phyloP scores from a whole-genome alignment of 2,888 invertebrate genomes.

The Phyllotreta striolata region DNA sequence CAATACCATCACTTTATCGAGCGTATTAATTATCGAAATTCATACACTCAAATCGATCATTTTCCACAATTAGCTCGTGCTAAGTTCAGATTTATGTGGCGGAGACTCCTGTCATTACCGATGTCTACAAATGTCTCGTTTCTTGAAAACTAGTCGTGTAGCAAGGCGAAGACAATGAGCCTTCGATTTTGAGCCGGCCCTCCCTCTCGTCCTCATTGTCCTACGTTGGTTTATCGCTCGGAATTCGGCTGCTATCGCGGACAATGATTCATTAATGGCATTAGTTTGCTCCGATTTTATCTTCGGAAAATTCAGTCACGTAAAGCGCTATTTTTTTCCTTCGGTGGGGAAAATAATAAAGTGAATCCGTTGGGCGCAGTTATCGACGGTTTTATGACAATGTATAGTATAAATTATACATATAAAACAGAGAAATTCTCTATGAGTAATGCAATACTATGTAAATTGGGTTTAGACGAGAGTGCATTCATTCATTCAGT shows the following conservation, averaged over 20 bases:
- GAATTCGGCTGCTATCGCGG: slow-evolving; percentile 18
- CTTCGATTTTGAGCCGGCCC: slow-evolving; percentile 5
- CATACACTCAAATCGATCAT: neutral
- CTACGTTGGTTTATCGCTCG: slow-evolving; percentile 14
- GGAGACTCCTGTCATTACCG: neutral
- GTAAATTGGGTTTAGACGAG: slow-evolving; percentile 9
- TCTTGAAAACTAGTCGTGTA: neutral
- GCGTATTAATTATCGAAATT: too few relatives aligned
- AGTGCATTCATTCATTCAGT: slow-evolving; percentile 6
- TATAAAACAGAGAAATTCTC: too few relatives aligned
- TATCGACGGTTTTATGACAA: slow-evolving; percentile 7
- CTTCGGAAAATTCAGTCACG: slow-evolving; percentile 4
- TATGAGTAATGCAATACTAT: too few relatives aligned
- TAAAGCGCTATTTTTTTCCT: slow-evolving; percentile 8
- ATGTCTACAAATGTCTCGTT: slow-evolving; percentile 16
- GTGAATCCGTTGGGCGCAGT: neutral
- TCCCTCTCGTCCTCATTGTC: slow-evolving; percentile 8
- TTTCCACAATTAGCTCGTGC: neutral
- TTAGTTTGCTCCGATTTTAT: slow-evolving; percentile 22
- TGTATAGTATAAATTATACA: neutral
- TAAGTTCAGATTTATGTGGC: slow-evolving; percentile 1
- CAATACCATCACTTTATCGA: too few relatives aligned
- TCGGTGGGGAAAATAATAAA: slow-evolving; percentile 7
- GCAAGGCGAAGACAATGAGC: slow-evolving; percentile 9
- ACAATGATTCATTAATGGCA: slow-evolving; percentile 24